Percentiles rank a stretch among this genome's conserved stretches.
These are phyloP conservation scores for Glaucomys volans DNA, from an alignment of 2,113 vertebrate genomes.

Conservation along the genomic window DNA sequence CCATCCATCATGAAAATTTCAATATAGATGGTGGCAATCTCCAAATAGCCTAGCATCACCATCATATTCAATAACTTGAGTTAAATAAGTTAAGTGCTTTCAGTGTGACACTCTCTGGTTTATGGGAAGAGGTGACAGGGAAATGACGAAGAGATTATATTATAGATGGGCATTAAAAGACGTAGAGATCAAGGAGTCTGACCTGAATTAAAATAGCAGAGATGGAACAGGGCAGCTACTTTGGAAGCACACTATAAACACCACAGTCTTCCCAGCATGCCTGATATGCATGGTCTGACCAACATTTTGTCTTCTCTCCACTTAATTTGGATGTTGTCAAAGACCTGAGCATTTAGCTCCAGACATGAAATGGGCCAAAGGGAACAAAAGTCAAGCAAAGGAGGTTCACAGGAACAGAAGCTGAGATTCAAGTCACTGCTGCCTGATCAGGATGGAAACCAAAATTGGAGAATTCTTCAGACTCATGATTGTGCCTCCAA, in stretches of 20 bases:
- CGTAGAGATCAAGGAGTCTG: slow-evolving; percentile 8
- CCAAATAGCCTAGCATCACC: neutral
- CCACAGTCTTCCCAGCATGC: neutral
- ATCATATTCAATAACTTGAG: neutral
- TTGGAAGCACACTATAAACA: neutral
- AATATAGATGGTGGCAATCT: neutral
- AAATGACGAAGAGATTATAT: neutral
- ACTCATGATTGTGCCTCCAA: neutral
- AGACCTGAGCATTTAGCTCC: neutral
- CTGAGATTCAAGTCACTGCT: neutral
- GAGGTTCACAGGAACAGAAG: neutral
- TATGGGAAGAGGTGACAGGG: neutral
- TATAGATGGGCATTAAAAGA: slow-evolving; percentile 24
- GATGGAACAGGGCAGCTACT: neutral
- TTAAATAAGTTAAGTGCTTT: neutral
- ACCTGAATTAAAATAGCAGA: slow-evolving; percentile 24
- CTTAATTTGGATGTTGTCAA: neutral
- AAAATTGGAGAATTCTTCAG: neutral
- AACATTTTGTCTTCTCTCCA: neutral
- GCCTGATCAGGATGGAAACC: neutral
- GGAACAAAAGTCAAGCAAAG: neutral
- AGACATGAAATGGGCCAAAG: neutral
- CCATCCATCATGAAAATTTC: neutral
- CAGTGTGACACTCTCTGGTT: neutral
- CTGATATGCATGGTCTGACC: neutral